These are phyloP conservation scores for Aselliscus stoliczkanus DNA, from an alignment of 2,797 vertebrate genomes.

Conservation along the genomic window DNA sequence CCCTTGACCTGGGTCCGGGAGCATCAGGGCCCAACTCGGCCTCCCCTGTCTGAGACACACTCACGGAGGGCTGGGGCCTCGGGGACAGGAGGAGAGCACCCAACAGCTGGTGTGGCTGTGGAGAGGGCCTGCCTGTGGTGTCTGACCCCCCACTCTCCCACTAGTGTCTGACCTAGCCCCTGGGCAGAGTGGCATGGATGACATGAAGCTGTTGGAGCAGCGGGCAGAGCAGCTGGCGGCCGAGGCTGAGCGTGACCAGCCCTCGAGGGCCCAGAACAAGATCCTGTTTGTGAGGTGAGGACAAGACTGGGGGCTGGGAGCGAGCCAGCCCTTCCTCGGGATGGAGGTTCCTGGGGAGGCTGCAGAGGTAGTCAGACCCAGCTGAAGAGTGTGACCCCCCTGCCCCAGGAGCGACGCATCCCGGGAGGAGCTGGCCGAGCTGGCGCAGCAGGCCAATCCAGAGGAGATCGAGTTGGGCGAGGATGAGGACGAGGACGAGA, in stretches of 20 bases:
- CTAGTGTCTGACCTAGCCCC: constrained; percentile 92
- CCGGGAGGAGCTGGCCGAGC: constrained; percentile 89
- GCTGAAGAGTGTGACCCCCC: not conserved
- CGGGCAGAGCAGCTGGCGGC: constrained; percentile 91
- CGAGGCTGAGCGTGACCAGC: constrained; percentile 90
- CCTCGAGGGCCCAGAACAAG: constrained; percentile 88
- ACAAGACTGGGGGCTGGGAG: accelerated
- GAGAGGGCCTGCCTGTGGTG: accelerated
- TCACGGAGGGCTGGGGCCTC: not conserved
- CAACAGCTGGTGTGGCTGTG: not conserved
- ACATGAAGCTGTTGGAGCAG: constrained; percentile 95
- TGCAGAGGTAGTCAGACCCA: accelerated
- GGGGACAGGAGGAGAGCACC: not conserved
- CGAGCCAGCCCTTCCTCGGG: accelerated
- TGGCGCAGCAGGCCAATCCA: constrained; percentile 91
- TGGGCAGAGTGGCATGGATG: constrained; percentile 90
- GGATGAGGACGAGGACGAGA: constrained; percentile 87
- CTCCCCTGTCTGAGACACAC: too few species aligned
- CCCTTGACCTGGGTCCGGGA: not conserved
- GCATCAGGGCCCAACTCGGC: not conserved
- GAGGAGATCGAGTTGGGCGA: constrained; percentile 94
- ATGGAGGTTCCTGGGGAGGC: not conserved
- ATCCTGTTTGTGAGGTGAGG: constrained; percentile 93
- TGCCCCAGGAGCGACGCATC: constrained; percentile 90
- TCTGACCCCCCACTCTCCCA: not conserved